Conservation (phyloP, 2,797 vertebrate species). For the Amblyopsis hoosieri region DNA sequence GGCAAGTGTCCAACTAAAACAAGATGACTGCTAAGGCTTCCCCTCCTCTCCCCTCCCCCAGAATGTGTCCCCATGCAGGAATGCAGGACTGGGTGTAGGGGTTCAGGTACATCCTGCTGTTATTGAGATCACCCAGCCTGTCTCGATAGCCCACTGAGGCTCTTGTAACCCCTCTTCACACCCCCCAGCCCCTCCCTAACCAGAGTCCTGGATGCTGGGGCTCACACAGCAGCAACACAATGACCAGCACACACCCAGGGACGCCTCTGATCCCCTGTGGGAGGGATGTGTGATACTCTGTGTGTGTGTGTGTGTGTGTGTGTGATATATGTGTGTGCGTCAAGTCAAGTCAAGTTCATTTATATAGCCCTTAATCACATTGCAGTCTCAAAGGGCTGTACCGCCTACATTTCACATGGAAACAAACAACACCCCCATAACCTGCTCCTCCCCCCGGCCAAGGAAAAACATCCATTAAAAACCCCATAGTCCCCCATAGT, state of each 20-base stretch:
- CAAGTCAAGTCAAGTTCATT: too few species aligned
- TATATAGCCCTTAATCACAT: too few species aligned
- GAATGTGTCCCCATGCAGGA: conserved; percentile 60
- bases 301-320: background rate
- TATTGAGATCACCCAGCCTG: conserved; percentile 67
- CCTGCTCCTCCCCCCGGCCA: too few species aligned
- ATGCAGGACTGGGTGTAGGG: conserved; percentile 67
- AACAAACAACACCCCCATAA: too few species aligned
- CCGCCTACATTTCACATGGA: too few species aligned
- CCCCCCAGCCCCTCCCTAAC: conserved; percentile 11
- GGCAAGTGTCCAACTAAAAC: conserved; percentile 67
- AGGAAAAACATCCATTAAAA: too few species aligned
- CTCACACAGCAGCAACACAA: conserved; percentile 21
- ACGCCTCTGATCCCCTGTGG: background rate
- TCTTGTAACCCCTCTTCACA: conserved; percentile 11
- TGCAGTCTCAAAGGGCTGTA: too few species aligned
- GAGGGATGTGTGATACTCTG: background rate
- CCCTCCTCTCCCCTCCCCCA: conserved; percentile 6
- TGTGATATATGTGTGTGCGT: background rate
- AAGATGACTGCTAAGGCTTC: conserved; percentile 58
- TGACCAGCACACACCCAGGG: conserved; percentile 9
- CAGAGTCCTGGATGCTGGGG: conserved; percentile 21
- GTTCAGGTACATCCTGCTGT: conserved; percentile 69
- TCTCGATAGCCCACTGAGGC: conserved; percentile 36
- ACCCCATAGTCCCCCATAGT: conserved; percentile 8